Evolutionary conservation across 2,888 invertebrate species (phyloP).

Genomic region (Stenurella melanura): DNA sequence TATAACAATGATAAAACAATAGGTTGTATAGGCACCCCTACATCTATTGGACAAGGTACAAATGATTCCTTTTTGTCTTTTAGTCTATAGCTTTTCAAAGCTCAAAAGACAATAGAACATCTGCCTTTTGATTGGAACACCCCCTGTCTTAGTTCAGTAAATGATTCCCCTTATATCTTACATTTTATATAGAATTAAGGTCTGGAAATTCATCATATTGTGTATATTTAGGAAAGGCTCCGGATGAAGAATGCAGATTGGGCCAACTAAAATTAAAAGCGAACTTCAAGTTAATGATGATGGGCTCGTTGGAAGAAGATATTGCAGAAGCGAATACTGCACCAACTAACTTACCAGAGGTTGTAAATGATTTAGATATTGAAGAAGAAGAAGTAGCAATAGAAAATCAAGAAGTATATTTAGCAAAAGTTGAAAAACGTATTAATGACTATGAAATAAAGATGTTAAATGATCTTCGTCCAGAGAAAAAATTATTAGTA

Average conservation of each 20-base stretch:
- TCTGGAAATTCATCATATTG: not conserved
- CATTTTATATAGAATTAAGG: no score
- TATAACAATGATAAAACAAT: no score
- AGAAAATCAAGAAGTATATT: conserved; percentile 81
- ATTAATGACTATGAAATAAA: conserved; percentile 89
- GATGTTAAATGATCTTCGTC: conserved; percentile 86
- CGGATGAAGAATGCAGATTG: conserved; percentile 86
- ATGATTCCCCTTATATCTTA: no score
- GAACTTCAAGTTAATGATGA: conserved; percentile 96
- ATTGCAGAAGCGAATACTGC: conserved; percentile 88
- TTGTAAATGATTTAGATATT: conserved; percentile 94
- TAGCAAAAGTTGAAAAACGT: conserved; percentile 88
- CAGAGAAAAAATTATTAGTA: conserved; percentile 92
- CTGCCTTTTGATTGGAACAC: no score
- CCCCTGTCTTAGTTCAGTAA: no score
- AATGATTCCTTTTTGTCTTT: no score
- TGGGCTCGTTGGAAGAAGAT: conserved; percentile 95
- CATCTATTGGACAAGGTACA: no score
- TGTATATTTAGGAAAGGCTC: conserved; percentile 82
- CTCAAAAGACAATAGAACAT: no score
- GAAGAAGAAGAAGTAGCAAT: conserved; percentile 88
- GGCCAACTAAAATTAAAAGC: conserved; percentile 86
- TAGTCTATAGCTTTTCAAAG: no score
- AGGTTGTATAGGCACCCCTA: no score
- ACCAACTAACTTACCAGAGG: conserved; percentile 88